phyloP scores from a whole-genome alignment of 2,797 vertebrate species.

The Trematomus bernacchii region DNA sequence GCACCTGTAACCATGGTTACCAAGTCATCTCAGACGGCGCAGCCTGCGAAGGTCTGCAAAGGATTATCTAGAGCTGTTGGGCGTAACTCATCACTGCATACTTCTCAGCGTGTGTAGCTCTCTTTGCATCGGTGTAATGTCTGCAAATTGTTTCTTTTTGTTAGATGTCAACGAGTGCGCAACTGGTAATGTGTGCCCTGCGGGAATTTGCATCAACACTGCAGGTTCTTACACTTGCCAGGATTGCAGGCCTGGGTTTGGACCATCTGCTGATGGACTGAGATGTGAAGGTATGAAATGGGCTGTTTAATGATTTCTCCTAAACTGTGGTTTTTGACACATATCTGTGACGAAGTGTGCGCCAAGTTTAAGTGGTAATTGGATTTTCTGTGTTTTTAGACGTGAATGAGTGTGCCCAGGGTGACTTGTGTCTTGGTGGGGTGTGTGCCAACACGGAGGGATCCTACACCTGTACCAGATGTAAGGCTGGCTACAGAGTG shows the following conservation, averaged over 20 bases:
- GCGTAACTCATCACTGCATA: constrained; percentile 55
- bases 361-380: constrained; percentile 21
- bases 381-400: constrained; percentile 64
- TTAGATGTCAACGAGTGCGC: constrained; percentile 83
- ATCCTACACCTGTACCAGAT: constrained; percentile 89
- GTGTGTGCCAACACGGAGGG: constrained; percentile 90
- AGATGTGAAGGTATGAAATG: constrained; percentile 88
- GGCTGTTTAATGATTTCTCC: constrained; percentile 25
- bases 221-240: constrained; percentile 89
- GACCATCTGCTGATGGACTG: constrained; percentile 84
- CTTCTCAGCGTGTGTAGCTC: constrained; percentile 30
- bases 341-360: not conserved
- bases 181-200: constrained; percentile 78
- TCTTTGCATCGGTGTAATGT: constrained; percentile 54
- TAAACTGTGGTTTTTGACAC: constrained; percentile 10
- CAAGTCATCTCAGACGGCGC: constrained; percentile 83
- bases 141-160: constrained; percentile 64
- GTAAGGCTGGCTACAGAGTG: constrained; percentile 85
- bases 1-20: constrained; percentile 89
- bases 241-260: constrained; percentile 85
- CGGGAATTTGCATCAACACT: constrained; percentile 88
- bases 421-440: constrained; percentile 75
- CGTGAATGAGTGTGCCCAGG: constrained; percentile 82
- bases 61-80: constrained; percentile 60
- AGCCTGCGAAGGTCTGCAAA: constrained; percentile 89